A percentile compares a stretch with the other conserved stretches of the same genome.
Evolutionary conservation across 2,888 invertebrate genomes (phyloP).

Genomic region (Melinaea menophilus): DNA sequence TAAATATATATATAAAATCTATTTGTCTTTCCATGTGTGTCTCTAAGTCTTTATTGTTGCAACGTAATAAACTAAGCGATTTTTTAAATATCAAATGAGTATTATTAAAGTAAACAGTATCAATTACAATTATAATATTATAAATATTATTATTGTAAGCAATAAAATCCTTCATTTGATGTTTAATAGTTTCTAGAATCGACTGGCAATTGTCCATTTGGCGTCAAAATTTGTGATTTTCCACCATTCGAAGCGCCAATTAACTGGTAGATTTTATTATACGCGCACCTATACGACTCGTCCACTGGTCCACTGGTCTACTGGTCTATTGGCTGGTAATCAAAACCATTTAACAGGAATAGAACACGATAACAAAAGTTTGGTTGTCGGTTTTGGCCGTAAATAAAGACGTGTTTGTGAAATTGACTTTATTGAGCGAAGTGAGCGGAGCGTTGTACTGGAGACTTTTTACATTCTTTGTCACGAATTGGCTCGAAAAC

Average conservation of each 20-base stretch:
- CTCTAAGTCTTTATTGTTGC: too few relatives aligned
- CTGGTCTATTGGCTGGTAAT: conserved; percentile 35
- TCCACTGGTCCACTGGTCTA: conserved; percentile 10
- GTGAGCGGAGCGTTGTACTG: neutral
- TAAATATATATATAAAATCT: too few relatives aligned
- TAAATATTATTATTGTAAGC: neutral
- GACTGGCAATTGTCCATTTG: conserved; percentile 63
- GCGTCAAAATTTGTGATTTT: conserved; percentile 59
- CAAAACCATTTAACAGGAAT: conserved; percentile 11
- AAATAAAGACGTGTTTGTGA: conserved; percentile 4
- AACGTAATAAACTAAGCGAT: too few relatives aligned
- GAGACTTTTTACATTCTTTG: too few relatives aligned
- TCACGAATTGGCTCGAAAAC: too few relatives aligned
- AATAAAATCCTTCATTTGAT: neutral
- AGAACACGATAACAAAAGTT: conserved; percentile 11
- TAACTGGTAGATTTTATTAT: conserved; percentile 3
- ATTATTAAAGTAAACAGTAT: too few relatives aligned
- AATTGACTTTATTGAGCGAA: conserved; percentile 3
- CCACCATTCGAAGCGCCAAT: conserved; percentile 45
- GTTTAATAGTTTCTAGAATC: neutral
- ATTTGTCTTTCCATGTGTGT: too few relatives aligned
- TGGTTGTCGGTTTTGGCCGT: neutral
- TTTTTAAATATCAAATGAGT: too few relatives aligned
- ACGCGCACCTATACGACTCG: neutral
- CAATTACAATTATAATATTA: too few relatives aligned